Evolutionary conservation across 1,140 invertebrate species (phyloP).

Genomic region (Pseudachorutes palmiensis): DNA sequence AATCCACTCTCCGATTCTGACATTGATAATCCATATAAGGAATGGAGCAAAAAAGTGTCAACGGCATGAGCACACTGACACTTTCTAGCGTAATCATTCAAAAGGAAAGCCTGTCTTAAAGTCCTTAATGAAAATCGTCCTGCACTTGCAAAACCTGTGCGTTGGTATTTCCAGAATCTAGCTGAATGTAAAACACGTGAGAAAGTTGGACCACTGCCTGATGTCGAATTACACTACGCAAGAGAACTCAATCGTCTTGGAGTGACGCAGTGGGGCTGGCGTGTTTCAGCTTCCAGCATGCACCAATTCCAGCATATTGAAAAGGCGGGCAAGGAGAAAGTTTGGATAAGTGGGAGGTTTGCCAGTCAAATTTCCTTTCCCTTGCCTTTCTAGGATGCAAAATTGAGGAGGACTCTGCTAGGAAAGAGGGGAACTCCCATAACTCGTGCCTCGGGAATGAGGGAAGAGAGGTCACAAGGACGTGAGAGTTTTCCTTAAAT

Average conservation of each 20-base stretch:
- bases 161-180: not conserved
- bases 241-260: too few relatives aligned
- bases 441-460: not conserved
- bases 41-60: not conserved
- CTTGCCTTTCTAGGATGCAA: not conserved
- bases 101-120: too few relatives aligned
- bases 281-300: too few relatives aligned
- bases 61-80: not conserved
- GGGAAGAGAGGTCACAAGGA: slow-evolving; percentile 11
- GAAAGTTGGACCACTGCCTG: too few relatives aligned
- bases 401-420: not conserved
- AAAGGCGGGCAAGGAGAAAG: not conserved
- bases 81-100: too few relatives aligned
- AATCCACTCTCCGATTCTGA: slow-evolving; percentile 31
- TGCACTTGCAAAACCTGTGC: too few relatives aligned
- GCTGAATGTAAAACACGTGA: too few relatives aligned
- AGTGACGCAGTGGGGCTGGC: too few relatives aligned
- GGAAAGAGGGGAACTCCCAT: not conserved
- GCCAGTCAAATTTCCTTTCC: slow-evolving; percentile 7
- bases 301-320: slow-evolving; percentile 4
- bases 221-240: too few relatives aligned
- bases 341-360: slow-evolving; percentile 1
- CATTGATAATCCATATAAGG: not conserved
- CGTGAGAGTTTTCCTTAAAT: slow-evolving; percentile 13
- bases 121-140: too few relatives aligned